Conservation (phyloP, 2,888 invertebrate species). For the Polydrusus pterygomalis region DNA sequence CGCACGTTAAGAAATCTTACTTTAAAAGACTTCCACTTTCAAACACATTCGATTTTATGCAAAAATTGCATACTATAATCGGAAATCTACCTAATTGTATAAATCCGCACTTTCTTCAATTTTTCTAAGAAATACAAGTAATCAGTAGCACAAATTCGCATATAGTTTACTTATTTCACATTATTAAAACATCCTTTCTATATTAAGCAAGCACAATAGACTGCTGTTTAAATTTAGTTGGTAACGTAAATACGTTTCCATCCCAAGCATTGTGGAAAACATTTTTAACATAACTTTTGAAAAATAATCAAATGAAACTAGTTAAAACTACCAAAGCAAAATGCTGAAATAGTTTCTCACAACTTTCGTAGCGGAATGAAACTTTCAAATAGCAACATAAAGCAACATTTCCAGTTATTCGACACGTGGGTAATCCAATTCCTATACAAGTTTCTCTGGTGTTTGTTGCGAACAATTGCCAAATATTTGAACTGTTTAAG, state of each 20-base stretch:
- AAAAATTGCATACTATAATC: too few species aligned
- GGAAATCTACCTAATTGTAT: too few species aligned
- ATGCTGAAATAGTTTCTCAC: conserved; percentile 6
- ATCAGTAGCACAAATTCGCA: too few species aligned
- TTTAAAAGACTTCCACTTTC: too few species aligned
- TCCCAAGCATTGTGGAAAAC: conserved; percentile 8
- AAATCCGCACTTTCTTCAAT: too few species aligned
- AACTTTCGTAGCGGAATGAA: conserved; percentile 1
- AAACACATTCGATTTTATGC: too few species aligned
- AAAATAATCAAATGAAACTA: conserved; percentile 7
- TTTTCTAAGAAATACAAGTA: too few species aligned
- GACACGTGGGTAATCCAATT: conserved; percentile 15
- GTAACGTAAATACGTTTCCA: neutral
- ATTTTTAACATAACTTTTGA: conserved; percentile 7
- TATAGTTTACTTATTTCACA: neutral
- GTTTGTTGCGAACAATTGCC: conserved; percentile 1
- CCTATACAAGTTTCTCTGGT: conserved; percentile 3
- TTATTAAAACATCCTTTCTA: neutral
- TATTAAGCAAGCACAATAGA: neutral
- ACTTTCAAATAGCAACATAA: conserved; percentile 18
- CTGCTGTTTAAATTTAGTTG: neutral
- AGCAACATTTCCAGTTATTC: conserved; percentile 19
- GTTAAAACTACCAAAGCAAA: conserved; percentile 6
- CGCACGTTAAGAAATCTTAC: too few species aligned
- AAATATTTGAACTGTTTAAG: neutral